Base-by-base conservation (phyloP, 2,888 invertebrate species). In the Sialis lutaria region DNA sequence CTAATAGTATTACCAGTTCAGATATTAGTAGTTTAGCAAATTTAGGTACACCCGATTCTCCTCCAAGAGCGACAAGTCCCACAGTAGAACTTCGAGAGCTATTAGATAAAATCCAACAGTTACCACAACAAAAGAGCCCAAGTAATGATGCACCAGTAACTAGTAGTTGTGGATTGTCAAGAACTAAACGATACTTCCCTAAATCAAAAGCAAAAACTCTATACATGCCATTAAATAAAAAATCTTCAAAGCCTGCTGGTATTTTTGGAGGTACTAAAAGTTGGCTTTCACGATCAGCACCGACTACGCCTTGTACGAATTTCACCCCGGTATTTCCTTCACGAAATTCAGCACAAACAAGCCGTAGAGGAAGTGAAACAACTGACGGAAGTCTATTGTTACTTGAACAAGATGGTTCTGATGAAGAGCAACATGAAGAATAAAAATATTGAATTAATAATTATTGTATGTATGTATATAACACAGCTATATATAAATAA, bases 31-130 rank as follows among this genome's bases (percentile, higher is more conserved):
- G 80, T 60, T 63, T 80, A 54, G 75, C 76, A 6, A 79, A 79
- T 57, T 60, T 73, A 49, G 78, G 76, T 43, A 77, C 79, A 6
- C 78, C 78, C 32, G 75, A 74, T 53, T 86, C 87, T 1, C 86
- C 87, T 0, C 86, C 86, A 0, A 75, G 79, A 55, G 82, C 85
- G 3, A 87, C 85, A n/a, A 85, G 84, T 58, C 87, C 87, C 5
- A 85, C 84, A 8, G 72, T 78, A 53, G 80, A 81, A 58, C 78
- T 83, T 52, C 72, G 77, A 45, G 84, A 85, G 55, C 72, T 85
- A 31, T 70, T 83, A 48, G 76, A 79, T 55, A 79, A 79, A 64
- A 79, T 85, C 50, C 77, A 80, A 53, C 77, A 82, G 60, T 70
- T 69, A 62, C 79, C 67, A 53, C 76, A 68, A 60, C 70, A 55